Percentiles rank a stretch among this genome's conserved stretches.
phyloP scores from a whole-genome alignment of 1,140 invertebrate species.

The Prorops nasuta region DNA sequence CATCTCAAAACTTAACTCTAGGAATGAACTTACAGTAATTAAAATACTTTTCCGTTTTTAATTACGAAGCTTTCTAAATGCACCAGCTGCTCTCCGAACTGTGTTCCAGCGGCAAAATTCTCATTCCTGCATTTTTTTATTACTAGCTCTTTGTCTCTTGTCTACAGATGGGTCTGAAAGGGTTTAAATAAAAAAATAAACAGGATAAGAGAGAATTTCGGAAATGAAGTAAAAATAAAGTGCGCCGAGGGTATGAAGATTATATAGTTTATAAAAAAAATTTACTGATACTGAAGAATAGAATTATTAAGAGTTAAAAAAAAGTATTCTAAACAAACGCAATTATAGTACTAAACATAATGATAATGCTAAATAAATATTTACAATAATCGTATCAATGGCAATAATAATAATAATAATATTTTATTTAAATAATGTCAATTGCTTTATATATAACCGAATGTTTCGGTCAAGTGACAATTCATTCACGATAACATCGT shows the following conservation, averaged over 20 bases:
- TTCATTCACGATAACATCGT: conserved; percentile 21
- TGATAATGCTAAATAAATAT: no score
- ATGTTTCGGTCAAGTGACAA: conserved; percentile 30
- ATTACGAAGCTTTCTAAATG: conserved; percentile 30
- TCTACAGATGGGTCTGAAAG: conserved; percentile 50
- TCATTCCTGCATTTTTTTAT: conserved; percentile 18
- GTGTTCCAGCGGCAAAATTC: conserved; percentile 16
- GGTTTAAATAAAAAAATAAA: conserved; percentile 43
- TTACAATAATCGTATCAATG: no score
- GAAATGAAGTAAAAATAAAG: conserved; percentile 33
- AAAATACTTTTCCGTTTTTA: conserved; percentile 22
- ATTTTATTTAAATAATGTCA: conserved; percentile 41
- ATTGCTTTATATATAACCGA: conserved; percentile 24
- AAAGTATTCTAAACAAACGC: no score
- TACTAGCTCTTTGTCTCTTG: conserved; percentile 24
- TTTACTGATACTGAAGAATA: conserved; percentile 2
- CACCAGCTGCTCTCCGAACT: conserved; percentile 18
- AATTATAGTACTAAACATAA: no score
- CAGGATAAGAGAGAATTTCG: conserved; percentile 32
- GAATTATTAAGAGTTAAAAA: neutral
- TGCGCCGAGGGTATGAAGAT: conserved; percentile 22
- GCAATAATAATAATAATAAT: conserved; percentile 34
- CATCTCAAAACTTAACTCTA: conserved; percentile 27
- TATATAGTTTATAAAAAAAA: conserved; percentile 2
- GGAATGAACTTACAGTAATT: conserved; percentile 24